Conservation (phyloP, 2,888 invertebrate species). For the Megaustenia siamemsis region DNA sequence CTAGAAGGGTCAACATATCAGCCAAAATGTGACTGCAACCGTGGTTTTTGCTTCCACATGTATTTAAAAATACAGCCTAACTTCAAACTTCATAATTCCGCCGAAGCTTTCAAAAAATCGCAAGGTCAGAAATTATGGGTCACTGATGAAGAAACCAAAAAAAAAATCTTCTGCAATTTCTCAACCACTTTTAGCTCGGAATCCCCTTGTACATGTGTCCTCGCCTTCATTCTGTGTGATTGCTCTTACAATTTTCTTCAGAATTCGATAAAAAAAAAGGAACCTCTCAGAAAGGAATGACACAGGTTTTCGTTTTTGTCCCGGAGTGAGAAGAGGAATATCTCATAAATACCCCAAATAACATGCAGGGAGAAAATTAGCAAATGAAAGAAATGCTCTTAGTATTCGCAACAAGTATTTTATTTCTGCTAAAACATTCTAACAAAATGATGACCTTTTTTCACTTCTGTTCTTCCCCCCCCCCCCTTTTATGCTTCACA, state of each 20-base stretch:
- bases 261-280: background rate
- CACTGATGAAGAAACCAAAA: background rate
- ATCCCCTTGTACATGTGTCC: background rate
- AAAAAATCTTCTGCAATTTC: background rate
- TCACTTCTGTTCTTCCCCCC: no score
- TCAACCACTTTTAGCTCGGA: background rate
- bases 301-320: background rate
- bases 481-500: no score
- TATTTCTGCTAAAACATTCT: no score
- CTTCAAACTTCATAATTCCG: background rate
- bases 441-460: no score
- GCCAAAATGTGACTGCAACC: background rate
- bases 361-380: background rate
- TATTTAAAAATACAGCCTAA: slow-evolving; percentile 9
- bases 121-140: background rate
- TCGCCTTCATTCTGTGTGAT: background rate
- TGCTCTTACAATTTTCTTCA: background rate
- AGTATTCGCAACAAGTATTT: background rate
- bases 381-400: background rate
- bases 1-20: slow-evolving; percentile 35
- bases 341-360: background rate
- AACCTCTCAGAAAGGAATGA: background rate
- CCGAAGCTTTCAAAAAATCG: background rate
- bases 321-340: background rate
- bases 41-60: background rate